phyloP scores from a whole-genome alignment of 1,140 invertebrate species.

The Daktulosphaira vitifoliae region DNA sequence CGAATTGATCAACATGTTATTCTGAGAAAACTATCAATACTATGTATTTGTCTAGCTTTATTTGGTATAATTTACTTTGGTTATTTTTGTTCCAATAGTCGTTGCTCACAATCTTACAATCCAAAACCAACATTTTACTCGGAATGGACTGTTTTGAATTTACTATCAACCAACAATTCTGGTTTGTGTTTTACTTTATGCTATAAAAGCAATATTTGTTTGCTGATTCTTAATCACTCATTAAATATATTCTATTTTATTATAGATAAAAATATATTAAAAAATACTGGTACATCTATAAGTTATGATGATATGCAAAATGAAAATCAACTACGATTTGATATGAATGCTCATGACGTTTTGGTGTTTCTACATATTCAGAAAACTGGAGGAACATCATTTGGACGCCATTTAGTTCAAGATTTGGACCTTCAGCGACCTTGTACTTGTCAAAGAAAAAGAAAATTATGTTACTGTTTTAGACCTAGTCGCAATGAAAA shows the following conservation, averaged over 20 bases:
- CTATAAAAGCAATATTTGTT: conserved; percentile 38
- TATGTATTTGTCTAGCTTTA: conserved; percentile 66
- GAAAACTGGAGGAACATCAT: conserved; percentile 87
- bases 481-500: conserved; percentile 79
- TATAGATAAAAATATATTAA: conserved; percentile 10
- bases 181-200: conserved; percentile 42
- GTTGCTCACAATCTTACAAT: conserved; percentile 59
- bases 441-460: conserved; percentile 74
- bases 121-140: conserved; percentile 43
- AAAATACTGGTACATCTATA: conserved; percentile 43
- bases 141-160: conserved; percentile 42
- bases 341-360: conserved; percentile 86
- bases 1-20: conserved; percentile 55
- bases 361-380: conserved; percentile 98
- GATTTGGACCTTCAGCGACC: conserved; percentile 82
- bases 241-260: background rate
- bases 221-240: background rate
- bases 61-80: conserved; percentile 77
- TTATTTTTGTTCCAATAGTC: conserved; percentile 78
- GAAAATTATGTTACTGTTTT: conserved; percentile 86
- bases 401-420: conserved; percentile 87
- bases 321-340: conserved; percentile 70
- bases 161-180: conserved; percentile 36
- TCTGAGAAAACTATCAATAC: conserved; percentile 62
- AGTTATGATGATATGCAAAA: conserved; percentile 72